Evolutionary conservation across 1,140 invertebrate species (phyloP).

Genomic region (Chelonus insularis): DNA sequence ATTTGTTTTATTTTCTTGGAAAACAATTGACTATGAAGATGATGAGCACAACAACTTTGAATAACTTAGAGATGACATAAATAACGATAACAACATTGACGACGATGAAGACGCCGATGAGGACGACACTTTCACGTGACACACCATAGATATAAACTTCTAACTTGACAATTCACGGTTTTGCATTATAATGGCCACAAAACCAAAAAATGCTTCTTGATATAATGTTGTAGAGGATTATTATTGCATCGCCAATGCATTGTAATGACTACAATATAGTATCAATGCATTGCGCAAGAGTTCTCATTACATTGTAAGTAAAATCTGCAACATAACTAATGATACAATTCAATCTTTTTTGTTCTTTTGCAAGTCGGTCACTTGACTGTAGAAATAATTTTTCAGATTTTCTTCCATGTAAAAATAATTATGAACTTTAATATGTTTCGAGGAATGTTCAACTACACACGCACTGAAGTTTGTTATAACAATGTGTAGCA

Average conservation of each 20-base stretch:
- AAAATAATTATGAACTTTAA: no score
- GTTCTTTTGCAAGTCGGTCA: no score
- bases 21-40: background rate
- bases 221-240: background rate
- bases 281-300: constrained; percentile 14
- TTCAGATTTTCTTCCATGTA: no score
- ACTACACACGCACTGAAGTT: no score
- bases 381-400: no score
- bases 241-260: background rate
- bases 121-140: constrained; percentile 7
- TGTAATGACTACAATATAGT: background rate
- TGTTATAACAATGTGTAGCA: no score
- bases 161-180: background rate
- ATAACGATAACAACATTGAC: background rate
- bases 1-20: no score
- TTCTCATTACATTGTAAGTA: constrained; percentile 1
- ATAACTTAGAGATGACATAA: background rate
- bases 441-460: no score
- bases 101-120: background rate
- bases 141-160: constrained; percentile 3
- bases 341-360: no score
- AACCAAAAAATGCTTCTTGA: background rate
- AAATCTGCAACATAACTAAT: background rate
- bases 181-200: background rate
- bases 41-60: no score